A percentile compares a stretch with the other conserved stretches of the same genome.
phyloP scores from a whole-genome alignment of 2,797 vertebrate species.

The Poeciliopsis paucimaculata region DNA sequence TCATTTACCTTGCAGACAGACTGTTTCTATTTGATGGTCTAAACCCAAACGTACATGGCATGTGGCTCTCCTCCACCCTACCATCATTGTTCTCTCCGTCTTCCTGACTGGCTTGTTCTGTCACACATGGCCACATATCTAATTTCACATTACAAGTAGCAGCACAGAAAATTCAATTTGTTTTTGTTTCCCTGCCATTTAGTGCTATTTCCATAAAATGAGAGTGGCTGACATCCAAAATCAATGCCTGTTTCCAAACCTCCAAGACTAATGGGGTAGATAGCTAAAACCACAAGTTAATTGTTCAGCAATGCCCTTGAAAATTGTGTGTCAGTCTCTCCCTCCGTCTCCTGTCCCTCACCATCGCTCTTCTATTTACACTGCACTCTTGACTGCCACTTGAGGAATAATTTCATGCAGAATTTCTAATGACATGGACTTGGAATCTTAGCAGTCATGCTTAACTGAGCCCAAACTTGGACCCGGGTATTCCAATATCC shows the following conservation, averaged over 20 bases:
- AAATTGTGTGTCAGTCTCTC: conserved; percentile 61
- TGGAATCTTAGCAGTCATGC: conserved; percentile 57
- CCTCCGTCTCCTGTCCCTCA: conserved; percentile 30
- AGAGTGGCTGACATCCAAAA: conserved; percentile 79
- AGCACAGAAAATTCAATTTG: conserved; percentile 78
- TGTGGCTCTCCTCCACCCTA: conserved; percentile 37
- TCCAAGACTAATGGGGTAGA: conserved; percentile 76
- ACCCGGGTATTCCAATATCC: conserved; percentile 37
- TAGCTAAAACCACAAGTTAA: conserved; percentile 76
- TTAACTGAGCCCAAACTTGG: conserved; percentile 39
- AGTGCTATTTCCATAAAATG: conserved; percentile 79
- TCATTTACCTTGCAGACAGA: neutral
- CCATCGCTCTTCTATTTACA: conserved; percentile 38
- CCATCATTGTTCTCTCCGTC: conserved; percentile 43
- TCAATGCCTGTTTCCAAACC: conserved; percentile 75
- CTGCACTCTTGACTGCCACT: conserved; percentile 49
- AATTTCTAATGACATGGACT: conserved; percentile 59
- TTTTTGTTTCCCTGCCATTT: conserved; percentile 79
- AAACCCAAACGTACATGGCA: conserved; percentile 39
- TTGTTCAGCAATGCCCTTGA: conserved; percentile 79
- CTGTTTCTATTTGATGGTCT: conserved; percentile 20
- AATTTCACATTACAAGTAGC: conserved; percentile 80
- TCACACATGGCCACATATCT: conserved; percentile 76
- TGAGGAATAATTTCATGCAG: conserved; percentile 57
- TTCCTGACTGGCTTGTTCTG: conserved; percentile 60